Evolutionary conservation across 2,888 invertebrate genomes (phyloP), one percentile per base, ranked within the genome.

Genomic region (Timema cristinae): DNA sequence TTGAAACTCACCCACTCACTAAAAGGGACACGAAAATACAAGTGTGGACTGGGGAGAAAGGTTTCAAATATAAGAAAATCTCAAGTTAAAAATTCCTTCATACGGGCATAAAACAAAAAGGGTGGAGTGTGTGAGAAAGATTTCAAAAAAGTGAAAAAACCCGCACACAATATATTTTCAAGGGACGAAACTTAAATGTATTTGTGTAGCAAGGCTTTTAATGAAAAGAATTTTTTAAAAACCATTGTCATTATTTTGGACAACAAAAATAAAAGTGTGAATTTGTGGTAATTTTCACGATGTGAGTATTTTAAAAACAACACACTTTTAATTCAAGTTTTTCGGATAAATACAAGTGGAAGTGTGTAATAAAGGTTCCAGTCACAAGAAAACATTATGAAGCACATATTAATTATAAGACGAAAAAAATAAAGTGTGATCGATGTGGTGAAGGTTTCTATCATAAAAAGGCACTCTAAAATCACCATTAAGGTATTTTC

Each of bases 351-450:
- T 68, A 10, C 50, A 50, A 50, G 16, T 68, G 68, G 51, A 50
- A 11, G 13, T 68, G n/a, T 71, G 71, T 59, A 50, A 50, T 5
- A 71, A 61, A 16, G 7, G 9, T 10, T 71, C 15, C 54, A 32
- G 49, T 8, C 47, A 59, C 6, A 68, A 48, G 9, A 50, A 16
- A 15, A n/a, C 50, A 47, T 70, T 11, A 66, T 11, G 70, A 50
- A 47, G 16, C 70, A 70, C 50, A 48, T 16, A 9, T 50, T 50
- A 13, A 49, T 15, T 5, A 70, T 50, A 32, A 10, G 51, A 70
- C 66, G 16, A 66, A 15, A 63, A 11, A 66, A 13, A 13, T 63
- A 13, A 50, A 70, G 15, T 70, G 70, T 70, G 70, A 50, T 13
- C 9, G 63, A 50, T 70, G 70, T 66, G 50, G n/a, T 16, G 50